Conservation (phyloP, 92 coral and sea anemone genomes). For the Montipora capitata region DNA sequence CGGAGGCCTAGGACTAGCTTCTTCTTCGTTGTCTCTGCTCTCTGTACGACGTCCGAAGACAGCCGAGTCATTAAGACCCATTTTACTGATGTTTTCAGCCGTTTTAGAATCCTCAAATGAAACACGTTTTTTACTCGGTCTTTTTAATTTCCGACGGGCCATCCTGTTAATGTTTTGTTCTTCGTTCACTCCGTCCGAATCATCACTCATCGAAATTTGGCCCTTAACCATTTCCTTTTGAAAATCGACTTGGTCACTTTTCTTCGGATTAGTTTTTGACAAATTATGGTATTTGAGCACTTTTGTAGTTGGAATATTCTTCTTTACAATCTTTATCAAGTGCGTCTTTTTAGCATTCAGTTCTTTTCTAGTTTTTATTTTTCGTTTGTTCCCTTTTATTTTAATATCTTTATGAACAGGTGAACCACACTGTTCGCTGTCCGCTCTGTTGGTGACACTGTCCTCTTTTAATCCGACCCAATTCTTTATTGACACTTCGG, state of each 20-base stretch:
- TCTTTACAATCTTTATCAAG: neutral
- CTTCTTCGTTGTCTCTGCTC: constrained; percentile 30
- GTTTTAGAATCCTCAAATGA: constrained; percentile 15
- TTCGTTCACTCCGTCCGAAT: neutral
- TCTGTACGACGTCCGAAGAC: constrained; percentile 49
- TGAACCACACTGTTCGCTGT: neutral
- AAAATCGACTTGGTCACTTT: neutral
- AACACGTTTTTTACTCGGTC: constrained; percentile 45
- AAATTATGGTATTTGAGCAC: neutral
- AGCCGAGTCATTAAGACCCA: constrained; percentile 52
- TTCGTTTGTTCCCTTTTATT: constrained; percentile 6
- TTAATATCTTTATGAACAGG: neutral
- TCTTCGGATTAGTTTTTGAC: neutral
- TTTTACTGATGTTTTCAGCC: constrained; percentile 2
- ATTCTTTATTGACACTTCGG: constrained; percentile 66
- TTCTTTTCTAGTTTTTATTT: constrained; percentile 41
- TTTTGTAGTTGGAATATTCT: neutral
- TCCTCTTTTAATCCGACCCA: constrained; percentile 47
- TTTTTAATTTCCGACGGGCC: constrained; percentile 1
- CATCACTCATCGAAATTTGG: constrained; percentile 23
- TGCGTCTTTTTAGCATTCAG: constrained; percentile 33
- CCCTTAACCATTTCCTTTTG: neutral
- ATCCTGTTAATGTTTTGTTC: neutral
- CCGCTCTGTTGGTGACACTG: constrained; percentile 26
- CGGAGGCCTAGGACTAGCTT: constrained; percentile 55